Percentiles rank a stretch among this genome's conserved stretches.
phyloP scores from a whole-genome alignment of 1,140 invertebrate genomes.

The Drosophila guanche region DNA sequence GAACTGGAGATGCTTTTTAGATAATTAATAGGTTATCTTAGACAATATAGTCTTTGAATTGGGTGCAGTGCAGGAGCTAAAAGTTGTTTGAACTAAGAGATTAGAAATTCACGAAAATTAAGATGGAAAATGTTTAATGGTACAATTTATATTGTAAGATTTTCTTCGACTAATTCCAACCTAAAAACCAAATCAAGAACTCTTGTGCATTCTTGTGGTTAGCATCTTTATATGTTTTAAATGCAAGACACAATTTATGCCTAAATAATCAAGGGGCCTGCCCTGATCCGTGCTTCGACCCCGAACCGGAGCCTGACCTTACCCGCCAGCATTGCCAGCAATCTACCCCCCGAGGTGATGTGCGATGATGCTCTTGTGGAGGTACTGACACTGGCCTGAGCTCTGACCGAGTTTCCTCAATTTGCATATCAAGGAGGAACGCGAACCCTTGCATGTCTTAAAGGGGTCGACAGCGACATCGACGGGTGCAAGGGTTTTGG shows the following conservation, averaged over 20 bases:
- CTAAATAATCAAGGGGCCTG: constrained; percentile 43
- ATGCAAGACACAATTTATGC: constrained; percentile 53
- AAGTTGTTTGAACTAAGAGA: no score
- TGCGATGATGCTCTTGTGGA: constrained; percentile 40
- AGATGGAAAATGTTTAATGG: no score
- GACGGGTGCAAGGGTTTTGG: constrained; percentile 47
- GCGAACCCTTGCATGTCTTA: constrained; percentile 24
- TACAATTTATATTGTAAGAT: no score
- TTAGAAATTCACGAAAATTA: no score
- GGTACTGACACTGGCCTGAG: constrained; percentile 36
- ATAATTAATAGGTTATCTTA: background rate
- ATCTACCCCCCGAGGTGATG: constrained; percentile 53
- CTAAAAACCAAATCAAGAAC: no score
- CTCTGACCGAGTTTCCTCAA: constrained; percentile 49
- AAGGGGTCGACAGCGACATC: constrained; percentile 17
- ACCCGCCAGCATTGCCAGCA: constrained; percentile 27
- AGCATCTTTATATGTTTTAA: constrained; percentile 7
- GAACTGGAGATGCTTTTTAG: background rate
- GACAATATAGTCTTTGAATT: no score
- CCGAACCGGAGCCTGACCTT: no score
- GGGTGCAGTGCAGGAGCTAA: no score
- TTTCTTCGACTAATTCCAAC: no score
- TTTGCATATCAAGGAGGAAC: constrained; percentile 67
- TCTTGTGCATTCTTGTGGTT: constrained; percentile 27
- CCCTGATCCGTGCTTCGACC: constrained; percentile 20